phyloP scores from a whole-genome alignment of 2,797 vertebrate species.

The Brotula barbata region DNA sequence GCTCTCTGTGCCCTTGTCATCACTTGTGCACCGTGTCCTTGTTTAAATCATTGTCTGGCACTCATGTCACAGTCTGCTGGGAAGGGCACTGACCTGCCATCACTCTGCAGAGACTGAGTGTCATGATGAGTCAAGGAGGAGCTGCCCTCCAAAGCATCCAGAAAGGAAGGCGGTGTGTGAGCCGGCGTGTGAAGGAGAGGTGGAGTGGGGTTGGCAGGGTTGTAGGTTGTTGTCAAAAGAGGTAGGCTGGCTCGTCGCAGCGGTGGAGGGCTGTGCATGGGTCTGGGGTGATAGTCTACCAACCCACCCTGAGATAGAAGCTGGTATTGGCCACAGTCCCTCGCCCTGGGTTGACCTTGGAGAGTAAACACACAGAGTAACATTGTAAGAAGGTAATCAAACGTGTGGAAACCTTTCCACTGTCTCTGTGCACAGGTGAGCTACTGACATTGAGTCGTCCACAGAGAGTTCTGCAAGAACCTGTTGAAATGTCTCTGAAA shows the following conservation, averaged over 20 bases:
- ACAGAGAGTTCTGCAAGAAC: too few relatives aligned
- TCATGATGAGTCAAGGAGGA: slow-evolving; percentile 70
- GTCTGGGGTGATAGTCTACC: slow-evolving; percentile 76
- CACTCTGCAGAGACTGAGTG: slow-evolving; percentile 68
- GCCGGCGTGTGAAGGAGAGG: slow-evolving; percentile 61
- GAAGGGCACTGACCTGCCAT: slow-evolving; percentile 68
- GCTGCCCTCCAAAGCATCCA: slow-evolving; percentile 73
- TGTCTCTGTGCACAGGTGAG: too few relatives aligned
- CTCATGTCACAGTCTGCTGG: slow-evolving; percentile 43
- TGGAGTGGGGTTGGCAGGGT: slow-evolving; percentile 55
- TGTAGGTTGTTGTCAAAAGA: slow-evolving; percentile 72
- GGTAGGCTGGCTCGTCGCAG: slow-evolving; percentile 84
- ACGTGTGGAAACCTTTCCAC: not conserved
- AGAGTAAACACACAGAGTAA: slow-evolving; percentile 38
- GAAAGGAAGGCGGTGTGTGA: slow-evolving; percentile 73
- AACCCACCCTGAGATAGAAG: slow-evolving; percentile 61
- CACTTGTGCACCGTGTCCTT: slow-evolving; percentile 29
- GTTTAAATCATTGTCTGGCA: slow-evolving; percentile 50
- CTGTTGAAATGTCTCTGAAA: too few relatives aligned
- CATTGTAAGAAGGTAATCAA: not conserved
- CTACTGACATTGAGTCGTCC: too few relatives aligned
- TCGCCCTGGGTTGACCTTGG: slow-evolving; percentile 55
- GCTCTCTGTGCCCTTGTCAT: slow-evolving; percentile 44
- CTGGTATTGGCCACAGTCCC: slow-evolving; percentile 56
- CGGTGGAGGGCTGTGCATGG: slow-evolving; percentile 90